Conservation (phyloP, 2,888 invertebrate species). For the Dichetophora obliterata region DNA sequence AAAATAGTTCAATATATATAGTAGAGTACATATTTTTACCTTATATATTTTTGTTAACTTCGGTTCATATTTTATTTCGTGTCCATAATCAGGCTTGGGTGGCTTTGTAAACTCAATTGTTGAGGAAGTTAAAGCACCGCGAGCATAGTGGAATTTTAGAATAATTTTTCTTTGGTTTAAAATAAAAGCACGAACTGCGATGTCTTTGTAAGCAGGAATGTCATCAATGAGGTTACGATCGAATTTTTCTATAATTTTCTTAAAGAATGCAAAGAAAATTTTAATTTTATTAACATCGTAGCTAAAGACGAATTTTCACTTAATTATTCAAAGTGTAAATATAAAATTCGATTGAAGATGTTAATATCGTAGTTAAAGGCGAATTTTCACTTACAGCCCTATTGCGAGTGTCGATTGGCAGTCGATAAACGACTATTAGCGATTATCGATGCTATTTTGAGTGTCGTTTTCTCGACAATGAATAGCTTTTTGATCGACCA, state of each 20-base stretch:
- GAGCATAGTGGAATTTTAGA: slow-evolving; percentile 65
- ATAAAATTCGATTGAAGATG: too few species aligned
- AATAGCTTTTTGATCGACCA: too few species aligned
- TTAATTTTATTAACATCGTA: too few species aligned
- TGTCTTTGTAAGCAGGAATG: slow-evolving; percentile 74
- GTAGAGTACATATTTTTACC: slow-evolving; percentile 68
- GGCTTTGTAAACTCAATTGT: slow-evolving; percentile 79
- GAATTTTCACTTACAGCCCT: too few species aligned
- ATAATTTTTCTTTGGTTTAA: slow-evolving; percentile 72
- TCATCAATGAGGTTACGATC: slow-evolving; percentile 70
- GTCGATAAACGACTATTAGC: too few species aligned
- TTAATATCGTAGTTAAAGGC: too few species aligned
- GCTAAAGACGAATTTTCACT: too few species aligned
- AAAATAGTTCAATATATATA: too few species aligned
- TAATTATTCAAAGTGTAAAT: too few species aligned
- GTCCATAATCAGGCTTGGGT: slow-evolving; percentile 78
- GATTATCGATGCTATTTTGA: too few species aligned
- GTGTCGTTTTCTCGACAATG: too few species aligned
- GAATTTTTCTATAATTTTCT: slow-evolving; percentile 77
- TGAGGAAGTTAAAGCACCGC: slow-evolving; percentile 65
- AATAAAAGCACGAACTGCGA: slow-evolving; percentile 77
- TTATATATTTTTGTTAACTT: slow-evolving; percentile 77
- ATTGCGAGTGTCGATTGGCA: too few species aligned
- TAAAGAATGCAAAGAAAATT: slow-evolving; percentile 22
- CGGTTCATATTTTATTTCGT: slow-evolving; percentile 76